A percentile compares a stretch with the other conserved stretches of the same genome.
Conservation (phyloP, 2,888 invertebrate species). For the Mesochorus sp. region DNA sequence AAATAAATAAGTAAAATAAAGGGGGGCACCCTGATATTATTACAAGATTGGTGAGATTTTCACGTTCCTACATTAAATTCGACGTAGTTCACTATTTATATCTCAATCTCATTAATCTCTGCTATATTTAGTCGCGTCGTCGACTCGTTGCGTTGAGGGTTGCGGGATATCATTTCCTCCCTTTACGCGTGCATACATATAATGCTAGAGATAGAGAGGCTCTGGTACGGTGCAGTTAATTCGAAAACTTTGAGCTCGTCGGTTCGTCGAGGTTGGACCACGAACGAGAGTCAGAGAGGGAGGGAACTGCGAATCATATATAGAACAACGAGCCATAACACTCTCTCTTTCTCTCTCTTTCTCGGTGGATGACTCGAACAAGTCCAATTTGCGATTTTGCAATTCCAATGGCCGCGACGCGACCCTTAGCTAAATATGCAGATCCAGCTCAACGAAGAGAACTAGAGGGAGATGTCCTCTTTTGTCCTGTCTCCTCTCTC, state of each 20-base stretch:
- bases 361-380: constrained; percentile 72
- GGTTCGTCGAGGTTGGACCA: constrained; percentile 44
- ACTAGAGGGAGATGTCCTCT: constrained; percentile 57
- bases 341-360: constrained; percentile 21
- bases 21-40: too few species aligned
- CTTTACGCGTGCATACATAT: background rate
- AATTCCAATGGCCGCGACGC: constrained; percentile 80
- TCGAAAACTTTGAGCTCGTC: constrained; percentile 71
- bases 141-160: constrained; percentile 44
- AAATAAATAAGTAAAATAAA: background rate
- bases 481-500: constrained; percentile 61
- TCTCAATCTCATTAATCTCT: constrained; percentile 60
- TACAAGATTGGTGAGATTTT: constrained; percentile 6
- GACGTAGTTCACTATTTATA: constrained; percentile 40
- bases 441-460: constrained; percentile 70
- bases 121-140: constrained; percentile 48
- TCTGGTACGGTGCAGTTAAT: constrained; percentile 68
- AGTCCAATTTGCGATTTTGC: constrained; percentile 82
- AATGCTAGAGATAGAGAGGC: background rate
- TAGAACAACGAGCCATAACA: constrained; percentile 35
- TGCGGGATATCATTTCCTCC: constrained; percentile 53
- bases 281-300: background rate
- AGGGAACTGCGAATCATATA: constrained; percentile 32
- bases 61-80: constrained; percentile 29
- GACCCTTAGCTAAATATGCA: constrained; percentile 80